Evolutionary conservation across 2,888 invertebrate genomes (phyloP).

Genomic region (Noctuana brunneofusca): DNA sequence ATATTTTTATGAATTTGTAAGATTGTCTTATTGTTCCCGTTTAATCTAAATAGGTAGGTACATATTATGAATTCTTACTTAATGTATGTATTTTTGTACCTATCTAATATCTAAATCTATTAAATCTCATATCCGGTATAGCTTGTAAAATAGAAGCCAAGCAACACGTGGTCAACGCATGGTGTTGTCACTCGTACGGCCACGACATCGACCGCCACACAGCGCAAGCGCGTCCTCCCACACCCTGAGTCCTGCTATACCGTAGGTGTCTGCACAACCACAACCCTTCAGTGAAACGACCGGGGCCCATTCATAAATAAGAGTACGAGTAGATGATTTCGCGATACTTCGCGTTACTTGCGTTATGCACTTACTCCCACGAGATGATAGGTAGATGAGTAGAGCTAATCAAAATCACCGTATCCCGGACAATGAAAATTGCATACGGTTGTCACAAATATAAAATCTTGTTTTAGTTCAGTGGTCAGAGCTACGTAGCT

Average conservation of each 20-base stretch:
- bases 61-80: not conserved
- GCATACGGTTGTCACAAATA: not conserved
- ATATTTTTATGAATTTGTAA: not conserved
- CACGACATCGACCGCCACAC: slow-evolving; percentile 57
- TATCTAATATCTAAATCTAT: too few relatives aligned
- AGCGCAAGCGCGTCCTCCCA: slow-evolving; percentile 65
- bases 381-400: slow-evolving; percentile 1
- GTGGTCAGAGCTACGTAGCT: too few relatives aligned
- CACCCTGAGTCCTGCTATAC: slow-evolving; percentile 45
- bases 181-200: slow-evolving; percentile 49
- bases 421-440: slow-evolving; percentile 20
- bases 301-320: slow-evolving; percentile 26
- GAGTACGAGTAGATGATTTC: too few relatives aligned
- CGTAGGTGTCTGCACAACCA: slow-evolving; percentile 38
- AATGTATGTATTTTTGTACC: not conserved
- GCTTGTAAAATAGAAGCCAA: not conserved
- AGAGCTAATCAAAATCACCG: not conserved
- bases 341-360: not conserved
- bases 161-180: slow-evolving; percentile 71
- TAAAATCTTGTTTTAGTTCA: too few relatives aligned
- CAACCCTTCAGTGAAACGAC: slow-evolving; percentile 25
- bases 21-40: not conserved
- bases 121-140: not conserved
- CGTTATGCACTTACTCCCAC: not conserved
- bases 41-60: too few relatives aligned